phyloP scores from a whole-genome alignment of 2,888 invertebrate genomes.

The Meiosimyza platycephala region DNA sequence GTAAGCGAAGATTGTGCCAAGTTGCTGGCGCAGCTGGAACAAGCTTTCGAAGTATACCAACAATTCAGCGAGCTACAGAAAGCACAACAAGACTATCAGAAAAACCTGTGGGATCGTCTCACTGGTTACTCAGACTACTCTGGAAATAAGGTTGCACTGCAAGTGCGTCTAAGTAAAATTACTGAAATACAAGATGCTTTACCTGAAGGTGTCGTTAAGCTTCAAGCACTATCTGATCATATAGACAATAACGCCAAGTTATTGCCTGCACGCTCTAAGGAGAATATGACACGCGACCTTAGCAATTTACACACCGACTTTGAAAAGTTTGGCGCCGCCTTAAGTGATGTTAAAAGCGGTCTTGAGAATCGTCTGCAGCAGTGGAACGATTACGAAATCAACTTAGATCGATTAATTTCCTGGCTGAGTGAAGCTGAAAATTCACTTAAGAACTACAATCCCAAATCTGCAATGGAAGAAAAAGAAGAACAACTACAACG shows the following conservation, averaged over 20 bases:
- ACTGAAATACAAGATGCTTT: slow-evolving; percentile 83
- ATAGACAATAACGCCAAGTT: slow-evolving; percentile 77
- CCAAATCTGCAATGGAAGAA: slow-evolving; percentile 87
- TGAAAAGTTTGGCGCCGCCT: slow-evolving; percentile 82
- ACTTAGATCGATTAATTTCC: slow-evolving; percentile 81
- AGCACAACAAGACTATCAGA: slow-evolving; percentile 89
- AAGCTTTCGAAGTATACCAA: slow-evolving; percentile 82
- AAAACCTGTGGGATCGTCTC: slow-evolving; percentile 89
- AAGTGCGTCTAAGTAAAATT: slow-evolving; percentile 82
- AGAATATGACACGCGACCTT: slow-evolving; percentile 85
- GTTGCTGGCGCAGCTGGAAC: slow-evolving; percentile 79
- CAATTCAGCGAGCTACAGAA: slow-evolving; percentile 89
- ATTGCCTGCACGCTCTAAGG: slow-evolving; percentile 85
- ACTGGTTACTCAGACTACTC: slow-evolving; percentile 85
- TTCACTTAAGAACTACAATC: slow-evolving; percentile 84
- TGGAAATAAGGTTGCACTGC: slow-evolving; percentile 87
- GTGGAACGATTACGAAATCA: slow-evolving; percentile 92
- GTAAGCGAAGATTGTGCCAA: slow-evolving; percentile 76
- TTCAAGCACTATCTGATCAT: slow-evolving; percentile 80
- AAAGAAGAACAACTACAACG: slow-evolving; percentile 90
- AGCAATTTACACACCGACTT: slow-evolving; percentile 83
- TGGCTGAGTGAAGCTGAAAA: slow-evolving; percentile 91
- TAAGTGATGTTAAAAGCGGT: slow-evolving; percentile 82
- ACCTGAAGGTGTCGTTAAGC: slow-evolving; percentile 81
- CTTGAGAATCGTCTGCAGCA: slow-evolving; percentile 87